phyloP scores from a whole-genome alignment of 2,113 vertebrate species.

The Larimichthys crocea region DNA sequence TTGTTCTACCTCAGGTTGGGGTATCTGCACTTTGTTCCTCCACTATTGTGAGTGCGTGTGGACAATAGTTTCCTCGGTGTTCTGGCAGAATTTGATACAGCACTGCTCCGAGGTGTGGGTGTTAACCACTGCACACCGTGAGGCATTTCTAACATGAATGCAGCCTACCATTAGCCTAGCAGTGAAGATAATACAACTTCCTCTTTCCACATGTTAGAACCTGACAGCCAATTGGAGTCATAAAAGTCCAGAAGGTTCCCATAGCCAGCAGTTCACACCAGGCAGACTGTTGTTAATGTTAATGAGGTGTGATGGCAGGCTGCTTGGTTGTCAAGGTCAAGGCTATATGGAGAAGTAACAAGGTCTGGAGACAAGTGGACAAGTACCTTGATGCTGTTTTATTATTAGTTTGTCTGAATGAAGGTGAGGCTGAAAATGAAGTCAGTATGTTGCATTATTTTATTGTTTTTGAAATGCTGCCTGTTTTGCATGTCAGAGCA shows the following conservation, averaged over 20 bases:
- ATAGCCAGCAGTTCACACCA: slow-evolving; percentile 68
- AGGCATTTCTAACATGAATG: slow-evolving; percentile 53
- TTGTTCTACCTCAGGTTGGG: background rate
- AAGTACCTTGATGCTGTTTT: background rate
- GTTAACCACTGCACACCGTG: slow-evolving; percentile 48
- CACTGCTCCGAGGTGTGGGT: slow-evolving; percentile 30
- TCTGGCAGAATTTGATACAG: slow-evolving; percentile 16
- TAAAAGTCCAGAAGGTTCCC: slow-evolving; percentile 77
- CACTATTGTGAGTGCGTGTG: background rate
- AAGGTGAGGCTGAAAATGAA: background rate
- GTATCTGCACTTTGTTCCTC: background rate
- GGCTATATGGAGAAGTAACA: slow-evolving; percentile 41
- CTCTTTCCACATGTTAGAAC: slow-evolving; percentile 73
- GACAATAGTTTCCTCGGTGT: slow-evolving; percentile 19
- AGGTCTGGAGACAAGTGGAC: slow-evolving; percentile 15
- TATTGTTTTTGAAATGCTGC: background rate
- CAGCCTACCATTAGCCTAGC: slow-evolving; percentile 69
- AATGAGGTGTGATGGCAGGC: slow-evolving; percentile 74
- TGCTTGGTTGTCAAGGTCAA: slow-evolving; percentile 77
- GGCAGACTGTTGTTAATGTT: slow-evolving; percentile 74
- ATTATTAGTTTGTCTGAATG: too few relatives aligned
- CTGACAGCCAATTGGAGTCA: slow-evolving; percentile 72
- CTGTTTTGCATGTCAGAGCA: background rate
- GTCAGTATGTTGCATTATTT: background rate
- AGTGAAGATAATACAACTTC: slow-evolving; percentile 77